phyloP scores from a whole-genome alignment of 1,140 invertebrate genomes.

The Macrocentrus cingulum region DNA sequence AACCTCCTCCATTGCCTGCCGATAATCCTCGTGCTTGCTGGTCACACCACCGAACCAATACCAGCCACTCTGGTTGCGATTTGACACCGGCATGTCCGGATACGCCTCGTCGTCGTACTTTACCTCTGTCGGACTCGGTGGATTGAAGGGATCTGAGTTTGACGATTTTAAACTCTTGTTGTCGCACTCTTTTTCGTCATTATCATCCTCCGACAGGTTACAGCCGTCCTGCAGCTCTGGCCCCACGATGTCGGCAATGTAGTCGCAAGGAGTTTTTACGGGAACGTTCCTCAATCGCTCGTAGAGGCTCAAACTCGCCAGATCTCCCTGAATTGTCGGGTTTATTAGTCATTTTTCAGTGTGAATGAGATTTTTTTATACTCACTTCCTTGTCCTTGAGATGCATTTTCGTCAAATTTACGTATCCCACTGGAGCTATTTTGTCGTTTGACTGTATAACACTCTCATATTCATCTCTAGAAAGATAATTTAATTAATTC shows the following conservation, averaged over 20 bases:
- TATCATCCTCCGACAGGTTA: slow-evolving; percentile 58
- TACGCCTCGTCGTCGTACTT: slow-evolving; percentile 48
- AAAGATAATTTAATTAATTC: slow-evolving; percentile 46
- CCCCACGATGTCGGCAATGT: slow-evolving; percentile 62
- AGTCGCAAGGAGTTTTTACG: slow-evolving; percentile 62
- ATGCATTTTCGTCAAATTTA: slow-evolving; percentile 82
- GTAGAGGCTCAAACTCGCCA: slow-evolving; percentile 50
- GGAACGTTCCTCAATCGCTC: slow-evolving; percentile 58
- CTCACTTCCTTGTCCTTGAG: slow-evolving; percentile 70
- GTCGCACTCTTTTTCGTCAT: slow-evolving; percentile 49
- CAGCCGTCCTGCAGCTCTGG: slow-evolving; percentile 57
- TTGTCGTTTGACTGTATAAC: slow-evolving; percentile 88
- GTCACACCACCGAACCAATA: slow-evolving; percentile 78
- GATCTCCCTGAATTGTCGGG: slow-evolving; percentile 42
- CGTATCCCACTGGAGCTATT: slow-evolving; percentile 89
- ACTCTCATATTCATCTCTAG: slow-evolving; percentile 83
- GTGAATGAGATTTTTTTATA: slow-evolving; percentile 23
- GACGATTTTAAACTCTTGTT: slow-evolving; percentile 47
- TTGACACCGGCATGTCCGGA: slow-evolving; percentile 58
- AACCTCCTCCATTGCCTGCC: slow-evolving; percentile 65
- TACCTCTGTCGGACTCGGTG: slow-evolving; percentile 45
- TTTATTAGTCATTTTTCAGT: too few species aligned
- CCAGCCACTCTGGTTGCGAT: slow-evolving; percentile 74
- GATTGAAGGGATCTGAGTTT: slow-evolving; percentile 51
- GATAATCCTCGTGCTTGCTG: slow-evolving; percentile 60